Evolutionary conservation across 1,140 invertebrate species (phyloP), one percentile per base, ranked within the genome.

Genomic region (Stegodyphus mimosarum): DNA sequence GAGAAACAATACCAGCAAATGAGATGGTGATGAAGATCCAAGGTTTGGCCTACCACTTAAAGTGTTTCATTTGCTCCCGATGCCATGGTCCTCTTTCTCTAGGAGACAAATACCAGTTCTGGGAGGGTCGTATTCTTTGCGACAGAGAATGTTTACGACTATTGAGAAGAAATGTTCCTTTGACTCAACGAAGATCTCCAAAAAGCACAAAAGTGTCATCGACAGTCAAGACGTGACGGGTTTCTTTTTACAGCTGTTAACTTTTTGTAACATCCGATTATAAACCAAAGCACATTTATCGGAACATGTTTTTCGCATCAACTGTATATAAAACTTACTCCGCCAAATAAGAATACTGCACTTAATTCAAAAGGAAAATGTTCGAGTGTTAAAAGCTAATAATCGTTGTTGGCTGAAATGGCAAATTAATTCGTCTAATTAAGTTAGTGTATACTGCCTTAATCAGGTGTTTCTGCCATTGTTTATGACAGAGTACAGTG

Each of bases 11-110:
- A 11, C 81, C 81, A 3, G 72, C 81, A 10, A 84, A 66, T 13
- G 81, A 84, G 33, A 75, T 84, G 81, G 81, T 84, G 51, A 84
- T 84, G 81, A 84, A 84, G 50, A 76, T 84, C 33, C 81, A 84
- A 55, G 81, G 73, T 0, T 66, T 75, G 50, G 81, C 81, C 10
- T 84, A 84, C 33, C 81, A 84, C 63, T 51, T 84, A 9, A 66
- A 60, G n/a, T 84, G 81, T 13, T 84, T 84, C 64, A 75, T 76
- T 50, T 84, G 81, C 15, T 84, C 81, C 4, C 66, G 81, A 18
- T 84, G 81, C 52, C 72, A 84, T 64, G 72, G 60, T 10, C 15
- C 63, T 6, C 64, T 84, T 6, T 17, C 81, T 6, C 63, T 84
- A 6, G 81, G 81, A 48, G 72, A 84, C 50, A 84, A 70, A 33